Base-by-base conservation (phyloP, 2,113 vertebrate species). In the Sclerurus mexicanus region DNA sequence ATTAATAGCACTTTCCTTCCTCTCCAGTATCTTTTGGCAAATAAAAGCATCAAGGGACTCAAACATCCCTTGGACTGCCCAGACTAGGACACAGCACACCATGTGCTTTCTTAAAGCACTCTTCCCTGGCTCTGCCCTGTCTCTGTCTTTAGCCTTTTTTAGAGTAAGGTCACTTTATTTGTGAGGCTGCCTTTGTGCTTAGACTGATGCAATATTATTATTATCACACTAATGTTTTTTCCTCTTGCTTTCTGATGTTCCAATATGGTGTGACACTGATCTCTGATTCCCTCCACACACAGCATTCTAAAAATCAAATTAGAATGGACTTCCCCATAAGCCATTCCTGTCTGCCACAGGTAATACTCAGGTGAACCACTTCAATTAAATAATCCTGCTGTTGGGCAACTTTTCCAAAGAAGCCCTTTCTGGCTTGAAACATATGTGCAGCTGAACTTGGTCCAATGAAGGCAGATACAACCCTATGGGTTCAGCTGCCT, bases 211-310 rank as follows among this genome's bases (percentile, higher is more conserved):
- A 75, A 18, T 72, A 42, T 82, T 63, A 46, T 35, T 68, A 9
- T 63, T 87, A 60, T 33, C 66, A 40, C 12, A 35, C 6, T 72
- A 24, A 5, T 63, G 79, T 78, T 50, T 47, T 30, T 68, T 50
- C 27, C 30, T 60, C 28, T 89, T 82, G 14, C 60, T 69, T 66
- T 69, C 46, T 69, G 37, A 67, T 1, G 2, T 33, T 89, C 37
- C 7, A 47, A 0, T 66, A n/a, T 18, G 16, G 10, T 39, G 13
- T 59, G 23, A 13, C 0, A 0, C 39, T 58, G 33, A 71, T 47
- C 55, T 63, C 59, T 58, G 28, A 62, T n/a, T 69, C 21, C 84
- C 18, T 62, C 47, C 46, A 25, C 59, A 46, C 24, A 42, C 15
- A 62, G 5, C 4, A 4, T 71, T 89, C 81, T 20, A 1, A 14